Evolutionary conservation across 2,888 invertebrate genomes (phyloP).

Genomic region (Cephus spinipes): DNA sequence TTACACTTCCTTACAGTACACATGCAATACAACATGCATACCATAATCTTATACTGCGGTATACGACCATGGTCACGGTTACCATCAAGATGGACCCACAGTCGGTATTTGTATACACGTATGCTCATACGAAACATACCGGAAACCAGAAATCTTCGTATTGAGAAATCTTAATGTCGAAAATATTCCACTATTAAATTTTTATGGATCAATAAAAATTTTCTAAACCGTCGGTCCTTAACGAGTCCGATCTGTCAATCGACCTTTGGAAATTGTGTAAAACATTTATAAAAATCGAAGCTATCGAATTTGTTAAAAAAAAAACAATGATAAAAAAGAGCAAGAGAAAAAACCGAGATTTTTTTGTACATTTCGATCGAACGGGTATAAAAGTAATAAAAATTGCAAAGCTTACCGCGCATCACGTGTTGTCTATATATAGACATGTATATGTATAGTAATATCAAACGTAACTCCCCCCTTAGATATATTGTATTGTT

Average conservation of each 20-base stretch:
- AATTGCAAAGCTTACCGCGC: neutral
- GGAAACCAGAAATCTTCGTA: neutral
- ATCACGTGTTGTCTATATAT: neutral
- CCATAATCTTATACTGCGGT: neutral
- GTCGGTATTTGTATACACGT: neutral
- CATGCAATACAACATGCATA: neutral
- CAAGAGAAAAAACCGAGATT: neutral
- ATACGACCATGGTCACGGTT: neutral
- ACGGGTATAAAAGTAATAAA: neutral
- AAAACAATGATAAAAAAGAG: neutral
- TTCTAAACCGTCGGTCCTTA: neutral
- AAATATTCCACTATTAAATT: neutral
- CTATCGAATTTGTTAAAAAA: no score
- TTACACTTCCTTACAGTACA: no score
- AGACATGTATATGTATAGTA: neutral
- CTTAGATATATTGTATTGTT: no score
- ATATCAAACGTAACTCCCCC: no score
- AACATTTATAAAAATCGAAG: no score
- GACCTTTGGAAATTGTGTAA: no score
- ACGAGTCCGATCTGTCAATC: no score
- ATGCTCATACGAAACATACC: neutral
- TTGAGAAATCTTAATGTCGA: neutral
- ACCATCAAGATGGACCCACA: neutral
- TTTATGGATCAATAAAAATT: neutral
- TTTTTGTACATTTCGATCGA: neutral